Evolutionary conservation across 2,888 invertebrate genomes (phyloP).

Genomic region (Bellardia pandia): DNA sequence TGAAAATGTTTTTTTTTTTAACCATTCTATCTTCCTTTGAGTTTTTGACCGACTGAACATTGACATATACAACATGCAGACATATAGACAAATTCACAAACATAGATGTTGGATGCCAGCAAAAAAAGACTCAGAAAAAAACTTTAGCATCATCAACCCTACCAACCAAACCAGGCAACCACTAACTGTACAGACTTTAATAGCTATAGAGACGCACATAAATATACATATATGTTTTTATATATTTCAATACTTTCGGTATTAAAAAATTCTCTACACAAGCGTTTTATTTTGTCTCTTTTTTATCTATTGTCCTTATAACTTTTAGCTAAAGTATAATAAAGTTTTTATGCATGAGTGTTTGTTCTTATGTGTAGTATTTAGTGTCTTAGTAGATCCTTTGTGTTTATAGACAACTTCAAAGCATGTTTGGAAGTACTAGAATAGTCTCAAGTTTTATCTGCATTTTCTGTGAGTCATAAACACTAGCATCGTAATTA

Average conservation of each 20-base stretch:
- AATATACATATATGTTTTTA: not conserved
- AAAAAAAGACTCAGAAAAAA: not conserved
- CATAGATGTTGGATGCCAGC: not conserved
- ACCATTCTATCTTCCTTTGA: slow-evolving; percentile 31
- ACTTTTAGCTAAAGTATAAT: not conserved
- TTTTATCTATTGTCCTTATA: not conserved
- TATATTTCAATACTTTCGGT: slow-evolving; percentile 4
- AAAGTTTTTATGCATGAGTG: not conserved
- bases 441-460: not conserved
- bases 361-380: not conserved
- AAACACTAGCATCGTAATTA: no score
- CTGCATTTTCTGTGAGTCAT: not conserved
- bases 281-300: not conserved
- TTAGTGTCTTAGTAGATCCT: not conserved
- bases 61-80: slow-evolving; percentile 44
- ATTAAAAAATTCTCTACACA: slow-evolving; percentile 7
- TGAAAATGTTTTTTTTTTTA: slow-evolving; percentile 47
- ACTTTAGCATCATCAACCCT: not conserved
- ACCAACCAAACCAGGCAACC: slow-evolving; percentile 36
- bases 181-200: slow-evolving; percentile 34
- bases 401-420: not conserved
- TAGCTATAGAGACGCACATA: not conserved
- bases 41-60: slow-evolving; percentile 59
- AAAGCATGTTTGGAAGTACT: not conserved
- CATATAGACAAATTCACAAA: not conserved